Percentiles rank a stretch among this genome's conserved stretches.
phyloP scores from a whole-genome alignment of 2,888 invertebrate species.

The Rhagium mordax region DNA sequence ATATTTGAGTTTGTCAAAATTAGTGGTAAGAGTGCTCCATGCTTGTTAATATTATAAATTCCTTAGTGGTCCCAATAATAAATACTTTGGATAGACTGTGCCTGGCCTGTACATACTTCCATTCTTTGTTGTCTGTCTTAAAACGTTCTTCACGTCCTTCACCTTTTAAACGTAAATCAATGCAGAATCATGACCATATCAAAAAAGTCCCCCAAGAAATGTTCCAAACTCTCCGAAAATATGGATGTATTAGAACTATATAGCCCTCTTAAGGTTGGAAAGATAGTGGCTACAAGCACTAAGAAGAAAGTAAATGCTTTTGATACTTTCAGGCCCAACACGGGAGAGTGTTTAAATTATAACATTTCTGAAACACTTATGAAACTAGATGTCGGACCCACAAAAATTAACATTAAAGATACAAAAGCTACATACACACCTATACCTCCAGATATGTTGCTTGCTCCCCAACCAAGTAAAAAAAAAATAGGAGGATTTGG shows the following conservation, averaged over 20 bases:
- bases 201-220: background rate
- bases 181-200: background rate
- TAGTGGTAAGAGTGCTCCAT: background rate
- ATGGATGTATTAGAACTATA: constrained; percentile 43
- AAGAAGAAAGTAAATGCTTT: constrained; percentile 48
- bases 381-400: constrained; percentile 55
- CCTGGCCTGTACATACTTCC: background rate
- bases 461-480: constrained; percentile 40
- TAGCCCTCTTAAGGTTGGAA: constrained; percentile 51
- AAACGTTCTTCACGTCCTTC: background rate
- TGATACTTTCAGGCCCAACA: constrained; percentile 50
- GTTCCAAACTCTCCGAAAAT: background rate
- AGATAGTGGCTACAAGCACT: constrained; percentile 52
- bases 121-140: background rate
- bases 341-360: constrained; percentile 56
- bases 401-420: constrained; percentile 56
- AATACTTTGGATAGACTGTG: constrained; percentile 9
- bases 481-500: background rate
- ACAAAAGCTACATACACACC: constrained; percentile 57
- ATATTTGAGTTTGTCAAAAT: constrained; percentile 15
- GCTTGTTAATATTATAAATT: constrained; percentile 22
- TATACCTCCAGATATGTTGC: constrained; percentile 49
- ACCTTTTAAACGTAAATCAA: background rate
- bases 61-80: constrained; percentile 14
- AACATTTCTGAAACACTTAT: constrained; percentile 59